These are phyloP conservation scores for Cordilura impudica DNA, from an alignment of 2,888 invertebrate genomes.

Conservation along the genomic window DNA sequence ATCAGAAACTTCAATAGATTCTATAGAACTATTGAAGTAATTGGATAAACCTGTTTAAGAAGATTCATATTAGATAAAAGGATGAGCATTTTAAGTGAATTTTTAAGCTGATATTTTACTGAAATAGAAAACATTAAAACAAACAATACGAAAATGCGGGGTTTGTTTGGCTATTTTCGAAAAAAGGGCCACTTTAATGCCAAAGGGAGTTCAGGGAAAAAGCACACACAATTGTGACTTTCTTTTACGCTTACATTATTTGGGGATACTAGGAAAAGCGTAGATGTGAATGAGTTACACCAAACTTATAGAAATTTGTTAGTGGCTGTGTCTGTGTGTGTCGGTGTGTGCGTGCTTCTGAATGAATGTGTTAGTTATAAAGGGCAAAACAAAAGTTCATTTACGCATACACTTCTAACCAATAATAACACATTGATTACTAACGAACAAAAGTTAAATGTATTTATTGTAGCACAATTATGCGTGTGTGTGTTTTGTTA, in stretches of 20 bases:
- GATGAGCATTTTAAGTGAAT: slow-evolving; percentile 53
- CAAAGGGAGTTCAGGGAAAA: slow-evolving; percentile 32
- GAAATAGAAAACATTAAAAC: slow-evolving; percentile 28
- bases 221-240: slow-evolving; percentile 22
- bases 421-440: slow-evolving; percentile 61
- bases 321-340: neutral
- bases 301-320: too few species aligned
- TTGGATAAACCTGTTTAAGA: slow-evolving; percentile 55
- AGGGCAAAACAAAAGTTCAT: slow-evolving; percentile 53
- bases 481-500: slow-evolving; percentile 1
- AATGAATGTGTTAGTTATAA: slow-evolving; percentile 32
- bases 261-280: too few species aligned
- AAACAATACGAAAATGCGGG: slow-evolving; percentile 5
- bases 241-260: neutral
- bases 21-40: slow-evolving; percentile 60
- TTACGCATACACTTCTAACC: slow-evolving; percentile 44
- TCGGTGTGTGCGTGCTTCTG: neutral
- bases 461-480: slow-evolving; percentile 52
- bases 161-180: slow-evolving; percentile 2
- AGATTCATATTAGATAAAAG: slow-evolving; percentile 32
- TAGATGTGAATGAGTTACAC: too few species aligned
- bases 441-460: slow-evolving; percentile 49
- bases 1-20: slow-evolving; percentile 60
- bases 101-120: slow-evolving; percentile 43
- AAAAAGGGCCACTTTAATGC: slow-evolving; percentile 45